phyloP scores from a whole-genome alignment of 2,888 invertebrate genomes.

The Lithophane leautieri region DNA sequence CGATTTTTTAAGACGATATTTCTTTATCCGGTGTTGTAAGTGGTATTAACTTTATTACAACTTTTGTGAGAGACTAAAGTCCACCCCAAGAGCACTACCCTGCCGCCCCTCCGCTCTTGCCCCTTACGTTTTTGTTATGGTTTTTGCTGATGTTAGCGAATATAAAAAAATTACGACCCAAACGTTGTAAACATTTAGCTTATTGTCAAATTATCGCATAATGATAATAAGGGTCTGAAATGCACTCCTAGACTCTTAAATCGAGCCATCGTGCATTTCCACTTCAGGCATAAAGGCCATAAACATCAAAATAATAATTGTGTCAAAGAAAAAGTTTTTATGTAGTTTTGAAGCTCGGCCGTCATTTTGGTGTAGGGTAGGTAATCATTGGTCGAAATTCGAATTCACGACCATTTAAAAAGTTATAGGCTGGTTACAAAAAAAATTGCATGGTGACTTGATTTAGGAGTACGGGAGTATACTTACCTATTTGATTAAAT shows the following conservation, averaged over 20 bases:
- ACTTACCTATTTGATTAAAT: neutral
- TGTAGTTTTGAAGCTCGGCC: no score
- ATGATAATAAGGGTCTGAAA: neutral
- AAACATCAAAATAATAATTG: neutral
- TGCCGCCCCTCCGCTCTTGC: no score
- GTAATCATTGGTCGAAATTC: neutral
- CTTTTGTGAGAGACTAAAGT: neutral
- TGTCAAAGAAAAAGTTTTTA: neutral
- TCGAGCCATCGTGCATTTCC: neutral
- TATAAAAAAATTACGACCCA: no score
- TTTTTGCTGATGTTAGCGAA: no score
- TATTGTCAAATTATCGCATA: no score
- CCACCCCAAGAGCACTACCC: no score
- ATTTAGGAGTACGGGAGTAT: no score
- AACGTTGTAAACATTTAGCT: no score
- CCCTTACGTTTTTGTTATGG: no score
- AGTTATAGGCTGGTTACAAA: neutral
- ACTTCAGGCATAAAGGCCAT: neutral
- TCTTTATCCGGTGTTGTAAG: slow-evolving; percentile 15
- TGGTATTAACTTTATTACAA: slow-evolving; percentile 41
- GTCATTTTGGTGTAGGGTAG: neutral
- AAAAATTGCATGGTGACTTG: no score
- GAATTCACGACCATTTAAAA: neutral
- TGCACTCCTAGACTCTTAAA: neutral
- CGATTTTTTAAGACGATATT: slow-evolving; percentile 53